These are phyloP conservation scores for Onychostoma macrolepis DNA, from an alignment of 2,113 vertebrate species.

Conservation along the genomic window DNA sequence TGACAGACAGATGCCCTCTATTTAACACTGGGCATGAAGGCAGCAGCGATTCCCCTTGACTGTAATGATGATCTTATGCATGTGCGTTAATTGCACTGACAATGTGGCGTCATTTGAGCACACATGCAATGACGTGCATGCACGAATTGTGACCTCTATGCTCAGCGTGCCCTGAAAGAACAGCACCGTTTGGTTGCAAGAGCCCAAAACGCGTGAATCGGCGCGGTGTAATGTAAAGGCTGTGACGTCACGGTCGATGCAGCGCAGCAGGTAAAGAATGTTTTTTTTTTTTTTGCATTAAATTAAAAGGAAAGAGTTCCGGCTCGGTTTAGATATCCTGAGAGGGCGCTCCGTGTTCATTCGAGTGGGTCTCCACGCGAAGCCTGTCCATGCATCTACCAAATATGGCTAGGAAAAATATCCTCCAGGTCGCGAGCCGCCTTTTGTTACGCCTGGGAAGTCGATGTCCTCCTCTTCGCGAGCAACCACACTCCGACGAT, in stretches of 20 bases:
- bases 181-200: background rate
- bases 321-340: constrained; percentile 52
- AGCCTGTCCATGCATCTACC: constrained; percentile 72
- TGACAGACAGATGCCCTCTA: constrained; percentile 16
- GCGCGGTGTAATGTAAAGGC: background rate
- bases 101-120: background rate
- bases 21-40: constrained; percentile 33
- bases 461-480: constrained; percentile 57
- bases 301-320: constrained; percentile 27
- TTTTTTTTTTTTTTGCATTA: constrained; percentile 34
- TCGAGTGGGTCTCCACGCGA: constrained; percentile 68
- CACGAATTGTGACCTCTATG: constrained; percentile 35
- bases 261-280: constrained; percentile 9
- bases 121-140: background rate
- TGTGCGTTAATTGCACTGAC: constrained; percentile 13
- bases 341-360: constrained; percentile 65
- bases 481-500: constrained; percentile 47
- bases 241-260: constrained; percentile 26
- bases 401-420: constrained; percentile 61
- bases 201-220: background rate
- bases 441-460: constrained; percentile 57
- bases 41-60: constrained; percentile 31
- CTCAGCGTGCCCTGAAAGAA: background rate
- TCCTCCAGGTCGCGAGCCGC: constrained; percentile 61
- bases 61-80: background rate